Conservation (phyloP, 2,797 vertebrate species). For the Galago senegalensis region DNA sequence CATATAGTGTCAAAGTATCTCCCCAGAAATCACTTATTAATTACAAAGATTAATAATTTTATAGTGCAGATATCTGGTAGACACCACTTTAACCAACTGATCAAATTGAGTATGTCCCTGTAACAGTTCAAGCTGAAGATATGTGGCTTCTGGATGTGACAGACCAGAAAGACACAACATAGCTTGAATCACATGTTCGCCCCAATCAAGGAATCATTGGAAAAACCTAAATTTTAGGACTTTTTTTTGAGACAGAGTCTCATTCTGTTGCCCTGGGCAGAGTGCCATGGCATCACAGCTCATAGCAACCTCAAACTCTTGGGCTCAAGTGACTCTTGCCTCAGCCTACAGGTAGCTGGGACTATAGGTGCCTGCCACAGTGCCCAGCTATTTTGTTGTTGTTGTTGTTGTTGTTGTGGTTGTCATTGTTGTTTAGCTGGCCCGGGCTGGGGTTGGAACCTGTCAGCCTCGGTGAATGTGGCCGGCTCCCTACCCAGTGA, state of each 20-base stretch:
- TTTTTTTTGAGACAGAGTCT: background rate
- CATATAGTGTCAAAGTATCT: background rate
- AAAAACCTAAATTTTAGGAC: background rate
- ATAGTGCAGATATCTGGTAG: background rate
- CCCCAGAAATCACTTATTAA: background rate
- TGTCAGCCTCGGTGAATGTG: too few relatives aligned
- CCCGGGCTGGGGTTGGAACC: too few relatives aligned
- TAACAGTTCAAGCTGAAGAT: background rate
- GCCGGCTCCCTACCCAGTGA: too few relatives aligned
- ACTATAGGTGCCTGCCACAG: too few relatives aligned
- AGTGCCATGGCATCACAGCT: too few relatives aligned
- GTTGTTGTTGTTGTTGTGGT: too few relatives aligned
- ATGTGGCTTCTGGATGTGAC: background rate
- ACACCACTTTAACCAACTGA: background rate
- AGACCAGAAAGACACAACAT: background rate
- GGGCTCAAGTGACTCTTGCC: too few relatives aligned
- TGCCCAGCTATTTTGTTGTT: too few relatives aligned
- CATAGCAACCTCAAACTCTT: too few relatives aligned
- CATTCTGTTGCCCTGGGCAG: too few relatives aligned
- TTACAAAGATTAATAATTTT: background rate
- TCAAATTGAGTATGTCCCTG: background rate
- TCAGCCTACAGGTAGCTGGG: too few relatives aligned
- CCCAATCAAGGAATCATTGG: background rate
- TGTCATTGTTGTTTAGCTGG: too few relatives aligned
- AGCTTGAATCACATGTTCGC: background rate